Evolutionary conservation across 2,797 vertebrate species (phyloP), one percentile per base, ranked within the genome.

Genomic region (Xenentodon cancila): DNA sequence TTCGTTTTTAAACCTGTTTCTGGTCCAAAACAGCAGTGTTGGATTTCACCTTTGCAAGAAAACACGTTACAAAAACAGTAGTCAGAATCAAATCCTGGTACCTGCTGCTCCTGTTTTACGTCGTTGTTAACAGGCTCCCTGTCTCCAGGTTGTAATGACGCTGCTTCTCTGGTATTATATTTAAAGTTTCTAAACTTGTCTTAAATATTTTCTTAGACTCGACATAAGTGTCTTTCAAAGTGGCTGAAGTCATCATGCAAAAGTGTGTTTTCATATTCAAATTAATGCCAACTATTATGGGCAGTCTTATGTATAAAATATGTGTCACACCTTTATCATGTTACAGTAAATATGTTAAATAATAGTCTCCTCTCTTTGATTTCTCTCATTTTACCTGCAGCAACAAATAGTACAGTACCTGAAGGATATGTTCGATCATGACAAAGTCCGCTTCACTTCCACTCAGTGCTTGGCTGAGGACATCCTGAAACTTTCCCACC

Each of bases 381-480:
- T 44, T 42, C 15, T 64, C 51, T 64, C 44, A 21, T 76, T 42
- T 55, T 11, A 50, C 61, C 51, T 52, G 46, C 91, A 99, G 98
- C 96, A 98, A 93, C 97, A 99, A 94, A 97, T 99, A 0, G 92
- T 98, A 42, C 97, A 98, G 52, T 99, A 98, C 81, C 94, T 99
- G 81, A 96, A 97, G 90, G 98, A 99, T 81, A 98, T 99, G 96
- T 99, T 99, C 43, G 95, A 99, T 79, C 91, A 97, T 0, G 98
- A 99, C 91, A 98, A 95, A n/a, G 95, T 99, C 71, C 95, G 97
- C 73, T 99, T 98, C 91, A 96, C 94, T 0, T 94, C 96, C 0
- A 82, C 92, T 65, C 92, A 93, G 3, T 86, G 92, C 0, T 89
- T 99, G 81, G 95, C 97, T 0, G 96, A 99, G n/a, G 97, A 99